Conservation (phyloP, 2,113 vertebrate species). For the Psephotus haematonotus region DNA sequence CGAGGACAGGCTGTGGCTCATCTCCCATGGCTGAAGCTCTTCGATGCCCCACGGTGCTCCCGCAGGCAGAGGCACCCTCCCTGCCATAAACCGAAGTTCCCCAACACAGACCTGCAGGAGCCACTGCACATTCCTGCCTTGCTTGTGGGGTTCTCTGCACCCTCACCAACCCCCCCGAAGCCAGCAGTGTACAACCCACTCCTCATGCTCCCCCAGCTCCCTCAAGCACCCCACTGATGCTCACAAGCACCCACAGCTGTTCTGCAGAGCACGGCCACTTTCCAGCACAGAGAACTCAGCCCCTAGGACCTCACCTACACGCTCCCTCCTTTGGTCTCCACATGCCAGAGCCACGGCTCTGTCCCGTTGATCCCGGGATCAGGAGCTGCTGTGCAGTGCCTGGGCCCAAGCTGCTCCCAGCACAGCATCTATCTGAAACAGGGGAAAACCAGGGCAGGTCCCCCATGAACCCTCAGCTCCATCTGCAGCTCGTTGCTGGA, state of each 20-base stretch:
- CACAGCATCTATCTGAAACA: background rate
- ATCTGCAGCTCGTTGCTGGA: slow-evolving; percentile 14
- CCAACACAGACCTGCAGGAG: background rate
- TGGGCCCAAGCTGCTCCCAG: background rate
- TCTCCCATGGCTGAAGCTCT: background rate
- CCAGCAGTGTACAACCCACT: accelerated
- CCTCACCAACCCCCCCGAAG: background rate
- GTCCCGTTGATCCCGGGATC: accelerated
- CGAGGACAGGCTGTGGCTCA: background rate
- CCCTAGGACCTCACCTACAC: accelerated
- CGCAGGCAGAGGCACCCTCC: background rate
- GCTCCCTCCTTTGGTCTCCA: accelerated
- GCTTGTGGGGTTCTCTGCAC: accelerated
- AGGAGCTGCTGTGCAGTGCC: background rate
- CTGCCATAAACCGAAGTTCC: background rate
- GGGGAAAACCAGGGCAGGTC: slow-evolving; percentile 42
- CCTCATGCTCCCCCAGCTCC: background rate
- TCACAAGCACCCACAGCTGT: background rate
- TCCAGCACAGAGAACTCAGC: background rate
- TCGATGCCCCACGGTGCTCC: background rate
- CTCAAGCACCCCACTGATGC: background rate
- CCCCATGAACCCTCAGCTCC: slow-evolving; percentile 46
- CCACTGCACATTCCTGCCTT: background rate
- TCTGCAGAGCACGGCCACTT: background rate
- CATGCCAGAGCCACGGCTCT: background rate